These are phyloP conservation scores for Synanthedon formicaeformis DNA, from an alignment of 2,888 invertebrate species.

Conservation along the genomic window DNA sequence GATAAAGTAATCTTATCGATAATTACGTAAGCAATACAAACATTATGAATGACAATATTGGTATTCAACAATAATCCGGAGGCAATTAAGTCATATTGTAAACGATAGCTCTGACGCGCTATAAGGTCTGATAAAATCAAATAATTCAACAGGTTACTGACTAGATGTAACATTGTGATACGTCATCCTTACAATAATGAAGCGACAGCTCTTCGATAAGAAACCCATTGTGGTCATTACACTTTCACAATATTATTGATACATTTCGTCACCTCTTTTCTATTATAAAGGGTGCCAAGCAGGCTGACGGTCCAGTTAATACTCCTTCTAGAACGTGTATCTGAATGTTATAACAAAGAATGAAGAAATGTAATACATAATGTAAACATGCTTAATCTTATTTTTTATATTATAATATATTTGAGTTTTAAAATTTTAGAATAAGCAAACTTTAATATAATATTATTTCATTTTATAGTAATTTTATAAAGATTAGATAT, in stretches of 20 bases:
- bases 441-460: no score
- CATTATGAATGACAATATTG: slow-evolving; percentile 20
- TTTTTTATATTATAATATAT: no score
- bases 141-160: slow-evolving; percentile 32
- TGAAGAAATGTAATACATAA: no score
- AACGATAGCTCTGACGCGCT: slow-evolving; percentile 29
- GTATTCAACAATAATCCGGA: slow-evolving; percentile 34
- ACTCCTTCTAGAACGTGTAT: no score
- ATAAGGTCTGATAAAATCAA: slow-evolving; percentile 33
- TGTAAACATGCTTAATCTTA: no score
- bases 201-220: slow-evolving; percentile 11
- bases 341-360: no score
- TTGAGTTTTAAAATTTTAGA: no score
- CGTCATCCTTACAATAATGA: slow-evolving; percentile 16
- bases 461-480: no score
- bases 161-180: slow-evolving; percentile 2
- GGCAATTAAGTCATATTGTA: slow-evolving; percentile 35
- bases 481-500: no score
- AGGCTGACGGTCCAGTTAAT: no score
- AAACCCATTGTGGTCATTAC: slow-evolving; percentile 1
- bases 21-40: slow-evolving; percentile 1
- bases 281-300: no score
- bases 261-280: not conserved
- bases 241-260: slow-evolving; percentile 4
- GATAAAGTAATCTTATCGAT: slow-evolving; percentile 7